Evolutionary conservation across 2,113 vertebrate genomes (phyloP).

Genomic region (Manacus vitellinus): DNA sequence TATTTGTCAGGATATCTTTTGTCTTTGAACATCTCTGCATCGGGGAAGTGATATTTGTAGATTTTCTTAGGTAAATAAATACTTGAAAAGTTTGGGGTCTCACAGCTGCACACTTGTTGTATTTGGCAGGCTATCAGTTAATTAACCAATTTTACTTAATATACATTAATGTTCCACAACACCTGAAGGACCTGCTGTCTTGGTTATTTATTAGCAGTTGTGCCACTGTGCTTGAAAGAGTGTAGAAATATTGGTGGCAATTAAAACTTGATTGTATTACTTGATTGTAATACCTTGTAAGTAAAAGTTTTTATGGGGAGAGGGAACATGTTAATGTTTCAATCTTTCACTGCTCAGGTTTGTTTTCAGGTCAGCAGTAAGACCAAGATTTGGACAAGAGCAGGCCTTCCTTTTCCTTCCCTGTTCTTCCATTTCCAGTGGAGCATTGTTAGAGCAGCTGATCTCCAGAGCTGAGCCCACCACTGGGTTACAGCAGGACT

Average conservation of each 20-base stretch:
- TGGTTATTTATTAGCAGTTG: background rate
- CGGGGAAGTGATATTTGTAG: background rate
- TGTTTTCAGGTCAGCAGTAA: background rate
- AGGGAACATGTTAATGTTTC: background rate
- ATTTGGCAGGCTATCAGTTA: background rate
- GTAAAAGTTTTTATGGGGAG: background rate
- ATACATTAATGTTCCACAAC: fast-evolving
- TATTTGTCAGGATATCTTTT: background rate
- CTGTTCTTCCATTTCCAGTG: background rate
- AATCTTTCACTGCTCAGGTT: background rate
- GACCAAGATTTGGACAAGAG: background rate
- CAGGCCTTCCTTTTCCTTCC: background rate
- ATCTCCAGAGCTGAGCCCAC: background rate
- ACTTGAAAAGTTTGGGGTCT: background rate
- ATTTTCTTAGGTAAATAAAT: background rate
- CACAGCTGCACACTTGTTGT: background rate
- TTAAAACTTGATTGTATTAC: background rate
- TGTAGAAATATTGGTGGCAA: background rate
- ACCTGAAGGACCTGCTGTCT: background rate
- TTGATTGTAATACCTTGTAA: background rate
- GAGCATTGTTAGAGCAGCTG: background rate
- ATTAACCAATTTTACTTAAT: background rate
- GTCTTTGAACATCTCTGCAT: background rate
- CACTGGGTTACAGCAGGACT: background rate
- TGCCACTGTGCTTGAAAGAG: background rate